Conservation (phyloP, 2,113 vertebrate genomes). For the Alectura lathami region DNA sequence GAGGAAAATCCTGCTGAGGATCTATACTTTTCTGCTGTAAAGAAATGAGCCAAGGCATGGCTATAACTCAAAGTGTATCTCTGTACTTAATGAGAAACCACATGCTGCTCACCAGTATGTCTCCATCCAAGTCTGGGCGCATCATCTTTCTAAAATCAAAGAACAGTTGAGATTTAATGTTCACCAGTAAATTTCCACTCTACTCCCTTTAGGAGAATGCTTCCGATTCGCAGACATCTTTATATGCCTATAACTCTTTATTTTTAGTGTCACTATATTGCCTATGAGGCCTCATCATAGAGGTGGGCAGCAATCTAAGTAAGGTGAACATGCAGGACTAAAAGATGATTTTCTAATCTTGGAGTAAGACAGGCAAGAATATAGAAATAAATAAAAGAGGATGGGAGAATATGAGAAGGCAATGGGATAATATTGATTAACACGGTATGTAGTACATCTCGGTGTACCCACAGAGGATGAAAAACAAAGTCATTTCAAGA, state of each 20-base stretch:
- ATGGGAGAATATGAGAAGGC: not conserved
- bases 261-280: constrained; percentile 44
- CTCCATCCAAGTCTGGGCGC: constrained; percentile 12
- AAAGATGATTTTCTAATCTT: constrained; percentile 49
- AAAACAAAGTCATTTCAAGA: constrained; percentile 33
- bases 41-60: not conserved
- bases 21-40: not conserved
- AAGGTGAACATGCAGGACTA: constrained; percentile 31
- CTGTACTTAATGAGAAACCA: constrained; percentile 40
- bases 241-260: constrained; percentile 52
- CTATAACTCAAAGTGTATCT: constrained; percentile 28
- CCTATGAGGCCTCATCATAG: not conserved
- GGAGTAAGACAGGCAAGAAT: not conserved
- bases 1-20: not conserved
- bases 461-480: not conserved
- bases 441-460: not conserved
- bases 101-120: constrained; percentile 40
- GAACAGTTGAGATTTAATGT: constrained; percentile 57
- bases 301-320: constrained; percentile 35
- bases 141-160: constrained; percentile 55
- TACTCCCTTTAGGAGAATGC: constrained; percentile 26
- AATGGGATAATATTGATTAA: constrained; percentile 49
- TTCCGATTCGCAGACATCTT: not conserved
- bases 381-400: constrained; percentile 57
- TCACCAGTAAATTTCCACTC: constrained; percentile 51